phyloP scores from a whole-genome alignment of 2,113 vertebrate species.

The Sclerurus mexicanus region DNA sequence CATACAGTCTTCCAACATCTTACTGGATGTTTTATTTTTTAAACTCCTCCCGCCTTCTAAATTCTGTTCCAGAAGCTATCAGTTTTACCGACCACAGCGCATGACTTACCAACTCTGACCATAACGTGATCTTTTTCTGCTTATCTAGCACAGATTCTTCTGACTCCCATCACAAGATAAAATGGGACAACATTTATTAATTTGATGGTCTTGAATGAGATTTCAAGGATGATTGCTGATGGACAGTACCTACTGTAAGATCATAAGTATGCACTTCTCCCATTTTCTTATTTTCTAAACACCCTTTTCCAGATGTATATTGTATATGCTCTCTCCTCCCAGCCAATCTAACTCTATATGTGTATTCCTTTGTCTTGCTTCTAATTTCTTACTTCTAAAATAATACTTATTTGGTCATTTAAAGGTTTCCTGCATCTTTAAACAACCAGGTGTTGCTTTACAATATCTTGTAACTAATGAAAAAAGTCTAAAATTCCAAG shows the following conservation, averaged over 20 bases:
- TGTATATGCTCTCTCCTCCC: neutral
- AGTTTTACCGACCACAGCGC: neutral
- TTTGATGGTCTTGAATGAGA: neutral
- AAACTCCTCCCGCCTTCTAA: neutral
- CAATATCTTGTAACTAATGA: neutral
- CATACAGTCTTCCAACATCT: neutral
- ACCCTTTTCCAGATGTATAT: neutral
- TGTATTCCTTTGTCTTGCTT: neutral
- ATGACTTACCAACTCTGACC: neutral
- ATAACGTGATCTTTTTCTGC: neutral
- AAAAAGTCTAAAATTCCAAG: neutral
- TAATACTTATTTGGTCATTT: neutral
- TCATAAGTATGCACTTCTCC: neutral
- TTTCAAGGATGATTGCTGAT: neutral
- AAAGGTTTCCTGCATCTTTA: neutral
- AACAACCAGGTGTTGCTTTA: neutral
- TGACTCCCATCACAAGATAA: neutral
- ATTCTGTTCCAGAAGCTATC: neutral
- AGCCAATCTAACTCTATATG: neutral
- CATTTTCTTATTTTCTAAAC: neutral
- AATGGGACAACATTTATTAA: neutral
- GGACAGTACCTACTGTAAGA: neutral
- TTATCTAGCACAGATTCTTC: neutral
- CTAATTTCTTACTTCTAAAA: neutral
- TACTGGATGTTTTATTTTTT: neutral